Evolutionary conservation across 30 jellyfish, hydroid and myxozoan species (phyloP).

Genomic region (Cassiopea andromeda): DNA sequence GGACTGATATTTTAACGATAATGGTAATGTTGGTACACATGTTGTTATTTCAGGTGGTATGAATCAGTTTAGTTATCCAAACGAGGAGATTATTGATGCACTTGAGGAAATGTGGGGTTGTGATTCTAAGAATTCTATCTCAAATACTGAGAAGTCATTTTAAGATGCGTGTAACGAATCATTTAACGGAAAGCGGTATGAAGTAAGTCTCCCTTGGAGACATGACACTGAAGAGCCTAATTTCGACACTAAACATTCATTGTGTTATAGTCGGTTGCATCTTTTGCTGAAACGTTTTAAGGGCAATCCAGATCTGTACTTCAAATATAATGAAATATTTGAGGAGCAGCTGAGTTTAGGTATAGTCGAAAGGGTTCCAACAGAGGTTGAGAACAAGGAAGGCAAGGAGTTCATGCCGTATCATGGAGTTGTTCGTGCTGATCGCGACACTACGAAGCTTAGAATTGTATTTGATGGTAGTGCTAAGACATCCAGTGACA

Average conservation of each 20-base stretch:
- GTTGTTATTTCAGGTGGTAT: constrained; percentile 19
- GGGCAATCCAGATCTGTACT: neutral
- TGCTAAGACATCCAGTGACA: neutral
- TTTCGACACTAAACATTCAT: constrained; percentile 20
- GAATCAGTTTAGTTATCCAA: constrained; percentile 3
- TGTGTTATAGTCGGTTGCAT: constrained; percentile 28
- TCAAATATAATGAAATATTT: constrained; percentile 30
- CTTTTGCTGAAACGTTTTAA: constrained; percentile 26
- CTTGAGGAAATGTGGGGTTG: constrained; percentile 32
- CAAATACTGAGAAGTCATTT: constrained; percentile 8
- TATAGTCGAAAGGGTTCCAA: constrained; percentile 31
- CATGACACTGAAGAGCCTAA: constrained; percentile 27
- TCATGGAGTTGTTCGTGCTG: constrained; percentile 44
- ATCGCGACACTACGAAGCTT: constrained; percentile 28
- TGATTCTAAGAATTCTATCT: constrained; percentile 9
- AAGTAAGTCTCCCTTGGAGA: constrained; percentile 24
- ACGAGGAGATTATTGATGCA: constrained; percentile 40
- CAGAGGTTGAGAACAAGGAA: constrained; percentile 29
- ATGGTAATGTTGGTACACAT: constrained; percentile 18
- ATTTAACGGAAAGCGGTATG: constrained; percentile 35
- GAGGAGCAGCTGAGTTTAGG: neutral
- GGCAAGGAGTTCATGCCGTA: constrained; percentile 32
- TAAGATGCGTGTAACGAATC: constrained; percentile 2
- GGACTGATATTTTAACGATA: constrained; percentile 15
- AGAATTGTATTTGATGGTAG: constrained; percentile 52